Percentiles rank a stretch among this genome's conserved stretches.
These are phyloP conservation scores for Harpegnathos saltator DNA, from an alignment of 1,140 invertebrate species.

Conservation along the genomic window DNA sequence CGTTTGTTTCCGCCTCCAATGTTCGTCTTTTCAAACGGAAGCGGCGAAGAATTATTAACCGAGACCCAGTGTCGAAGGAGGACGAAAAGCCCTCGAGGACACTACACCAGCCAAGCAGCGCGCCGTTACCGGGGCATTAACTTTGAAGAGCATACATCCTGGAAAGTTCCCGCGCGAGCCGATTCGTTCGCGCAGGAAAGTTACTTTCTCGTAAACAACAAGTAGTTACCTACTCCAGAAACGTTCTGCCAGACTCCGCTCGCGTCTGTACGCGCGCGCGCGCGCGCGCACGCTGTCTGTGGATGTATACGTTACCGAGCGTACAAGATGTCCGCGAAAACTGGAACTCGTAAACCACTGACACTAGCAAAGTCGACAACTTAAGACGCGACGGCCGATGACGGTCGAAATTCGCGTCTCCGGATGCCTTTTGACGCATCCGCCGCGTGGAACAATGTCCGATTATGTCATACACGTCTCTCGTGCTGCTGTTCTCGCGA, in stretches of 20 bases:
- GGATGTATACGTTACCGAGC: constrained; percentile 67
- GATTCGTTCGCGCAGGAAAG: constrained; percentile 81
- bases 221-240: constrained; percentile 80
- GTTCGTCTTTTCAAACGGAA: constrained; percentile 29
- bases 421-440: constrained; percentile 68
- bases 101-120: constrained; percentile 51
- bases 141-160: constrained; percentile 80
- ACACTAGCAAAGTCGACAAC: constrained; percentile 67
- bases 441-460: constrained; percentile 9
- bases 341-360: constrained; percentile 80
- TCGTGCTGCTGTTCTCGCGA: background rate
- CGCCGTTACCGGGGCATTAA: constrained; percentile 79
- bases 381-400: constrained; percentile 58
- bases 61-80: constrained; percentile 53
- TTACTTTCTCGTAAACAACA: constrained; percentile 84
- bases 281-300: constrained; percentile 58
- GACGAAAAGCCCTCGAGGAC: constrained; percentile 53
- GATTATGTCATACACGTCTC: background rate
- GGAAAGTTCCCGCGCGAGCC: constrained; percentile 80
- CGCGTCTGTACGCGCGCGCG: constrained; percentile 58
- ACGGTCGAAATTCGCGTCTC: constrained; percentile 48
- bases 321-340: constrained; percentile 79
- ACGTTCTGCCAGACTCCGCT: constrained; percentile 65
- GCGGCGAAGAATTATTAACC: constrained; percentile 36
- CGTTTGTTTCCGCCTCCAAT: constrained; percentile 49